Percentiles rank a stretch among this genome's conserved stretches.
Conservation (phyloP, 2,888 invertebrate genomes). For the Phyllotreta striolata region DNA sequence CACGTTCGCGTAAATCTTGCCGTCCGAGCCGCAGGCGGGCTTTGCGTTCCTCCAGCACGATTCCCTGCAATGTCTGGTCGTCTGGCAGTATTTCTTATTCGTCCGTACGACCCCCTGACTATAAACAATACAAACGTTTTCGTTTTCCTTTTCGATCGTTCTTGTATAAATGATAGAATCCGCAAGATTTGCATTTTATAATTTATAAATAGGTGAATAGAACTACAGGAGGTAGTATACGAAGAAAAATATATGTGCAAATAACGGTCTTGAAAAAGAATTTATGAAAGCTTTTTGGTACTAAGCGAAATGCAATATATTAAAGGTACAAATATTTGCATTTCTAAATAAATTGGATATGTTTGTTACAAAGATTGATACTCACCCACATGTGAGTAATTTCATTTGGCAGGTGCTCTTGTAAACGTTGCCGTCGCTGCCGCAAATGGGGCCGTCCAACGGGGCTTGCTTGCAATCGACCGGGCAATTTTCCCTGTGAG, state of each 20-base stretch:
- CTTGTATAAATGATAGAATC: no score
- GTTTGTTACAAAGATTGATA: background rate
- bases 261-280: background rate
- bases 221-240: no score
- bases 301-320: no score
- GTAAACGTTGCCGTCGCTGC: slow-evolving; percentile 91
- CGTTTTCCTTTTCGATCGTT: no score
- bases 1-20: slow-evolving; percentile 86
- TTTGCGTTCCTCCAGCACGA: slow-evolving; percentile 90
- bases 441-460: slow-evolving; percentile 89
- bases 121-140: slow-evolving; percentile 49
- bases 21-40: slow-evolving; percentile 90
- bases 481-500: slow-evolving; percentile 89
- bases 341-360: no score
- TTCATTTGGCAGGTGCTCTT: slow-evolving; percentile 95
- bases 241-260: background rate
- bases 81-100: slow-evolving; percentile 90
- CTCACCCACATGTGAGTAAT: slow-evolving; percentile 85
- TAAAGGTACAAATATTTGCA: no score
- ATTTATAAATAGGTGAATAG: no score
- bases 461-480: slow-evolving; percentile 87
- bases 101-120: slow-evolving; percentile 87
- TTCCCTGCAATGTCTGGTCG: slow-evolving; percentile 88
- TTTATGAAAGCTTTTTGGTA: background rate
- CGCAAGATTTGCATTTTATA: no score